Percentiles rank a stretch among this genome's conserved stretches.
Evolutionary conservation across 2,113 vertebrate species (phyloP).

Genomic region (Elanoides forficatus): DNA sequence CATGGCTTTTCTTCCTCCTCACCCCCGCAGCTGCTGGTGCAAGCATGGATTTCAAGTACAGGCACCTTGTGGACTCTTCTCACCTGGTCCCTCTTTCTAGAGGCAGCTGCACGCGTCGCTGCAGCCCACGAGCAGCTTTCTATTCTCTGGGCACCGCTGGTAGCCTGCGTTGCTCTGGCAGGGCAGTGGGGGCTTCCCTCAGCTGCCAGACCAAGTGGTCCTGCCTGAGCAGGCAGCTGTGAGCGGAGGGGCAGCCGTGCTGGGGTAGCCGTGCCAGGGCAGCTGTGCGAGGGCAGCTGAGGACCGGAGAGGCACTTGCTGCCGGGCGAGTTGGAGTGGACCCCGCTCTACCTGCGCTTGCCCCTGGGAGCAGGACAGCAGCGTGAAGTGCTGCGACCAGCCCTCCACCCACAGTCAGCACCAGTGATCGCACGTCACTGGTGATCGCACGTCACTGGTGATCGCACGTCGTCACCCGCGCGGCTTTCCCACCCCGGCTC

Average conservation of each 20-base stretch:
- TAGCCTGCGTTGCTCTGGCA: no score
- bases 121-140: not conserved
- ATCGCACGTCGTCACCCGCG: no score
- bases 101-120: accelerated
- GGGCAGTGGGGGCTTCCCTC: accelerated
- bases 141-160: not conserved
- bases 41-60: not conserved
- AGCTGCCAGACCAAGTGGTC: accelerated
- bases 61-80: not conserved
- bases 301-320: not conserved
- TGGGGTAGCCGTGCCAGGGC: no score
- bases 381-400: not conserved
- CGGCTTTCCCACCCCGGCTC: not conserved
- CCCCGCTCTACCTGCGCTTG: not conserved
- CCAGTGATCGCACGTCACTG: no score
- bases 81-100: not conserved
- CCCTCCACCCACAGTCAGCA: not conserved
- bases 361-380: not conserved
- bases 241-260: not conserved
- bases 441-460: accelerated
- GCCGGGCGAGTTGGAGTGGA: accelerated
- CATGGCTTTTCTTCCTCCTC: not conserved
- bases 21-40: not conserved
- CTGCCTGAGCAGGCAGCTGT: no score
- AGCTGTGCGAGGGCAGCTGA: no score